A percentile compares a stretch with the other conserved stretches of the same genome.
Conservation (phyloP, 2,888 invertebrate genomes). For the Ryuthela nishihirai region DNA sequence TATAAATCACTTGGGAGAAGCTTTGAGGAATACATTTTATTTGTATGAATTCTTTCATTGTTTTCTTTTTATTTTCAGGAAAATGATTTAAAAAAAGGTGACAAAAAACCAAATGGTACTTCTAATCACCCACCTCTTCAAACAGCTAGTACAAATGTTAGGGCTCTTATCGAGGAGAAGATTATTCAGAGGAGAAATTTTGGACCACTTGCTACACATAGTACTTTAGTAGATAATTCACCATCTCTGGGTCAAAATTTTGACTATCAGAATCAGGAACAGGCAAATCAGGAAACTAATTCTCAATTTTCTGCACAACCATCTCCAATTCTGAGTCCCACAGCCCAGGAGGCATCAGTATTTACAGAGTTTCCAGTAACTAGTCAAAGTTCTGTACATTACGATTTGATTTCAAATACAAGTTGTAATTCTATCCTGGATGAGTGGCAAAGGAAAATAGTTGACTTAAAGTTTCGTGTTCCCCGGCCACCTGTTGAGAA, state of each 20-base stretch:
- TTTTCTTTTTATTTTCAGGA: slow-evolving; percentile 56
- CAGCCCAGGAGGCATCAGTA: slow-evolving; percentile 24
- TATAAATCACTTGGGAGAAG: too few species aligned
- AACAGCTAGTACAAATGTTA: slow-evolving; percentile 86
- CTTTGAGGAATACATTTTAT: too few species aligned
- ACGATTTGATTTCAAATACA: slow-evolving; percentile 17
- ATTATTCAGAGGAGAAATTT: slow-evolving; percentile 70
- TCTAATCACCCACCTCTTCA: slow-evolving; percentile 68
- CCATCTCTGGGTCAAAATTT: slow-evolving; percentile 19
- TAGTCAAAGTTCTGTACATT: slow-evolving; percentile 10
- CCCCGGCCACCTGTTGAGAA: slow-evolving; percentile 42
- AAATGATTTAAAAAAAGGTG: slow-evolving; percentile 73
- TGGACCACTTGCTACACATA: slow-evolving; percentile 2
- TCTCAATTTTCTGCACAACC: slow-evolving; percentile 13
- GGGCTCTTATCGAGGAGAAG: slow-evolving; percentile 87
- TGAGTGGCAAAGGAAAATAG: slow-evolving; percentile 13
- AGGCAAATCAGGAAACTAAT: slow-evolving; percentile 3
- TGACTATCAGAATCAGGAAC: slow-evolving; percentile 11
- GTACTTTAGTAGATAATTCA: neutral
- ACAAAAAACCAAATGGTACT: slow-evolving; percentile 75
- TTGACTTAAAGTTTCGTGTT: slow-evolving; percentile 37
- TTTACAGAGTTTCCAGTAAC: slow-evolving; percentile 21
- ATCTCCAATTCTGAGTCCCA: slow-evolving; percentile 30
- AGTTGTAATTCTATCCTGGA: slow-evolving; percentile 6
- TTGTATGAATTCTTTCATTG: too few species aligned